phyloP scores from a whole-genome alignment of 2,113 vertebrate species.

The Lepus americanus region DNA sequence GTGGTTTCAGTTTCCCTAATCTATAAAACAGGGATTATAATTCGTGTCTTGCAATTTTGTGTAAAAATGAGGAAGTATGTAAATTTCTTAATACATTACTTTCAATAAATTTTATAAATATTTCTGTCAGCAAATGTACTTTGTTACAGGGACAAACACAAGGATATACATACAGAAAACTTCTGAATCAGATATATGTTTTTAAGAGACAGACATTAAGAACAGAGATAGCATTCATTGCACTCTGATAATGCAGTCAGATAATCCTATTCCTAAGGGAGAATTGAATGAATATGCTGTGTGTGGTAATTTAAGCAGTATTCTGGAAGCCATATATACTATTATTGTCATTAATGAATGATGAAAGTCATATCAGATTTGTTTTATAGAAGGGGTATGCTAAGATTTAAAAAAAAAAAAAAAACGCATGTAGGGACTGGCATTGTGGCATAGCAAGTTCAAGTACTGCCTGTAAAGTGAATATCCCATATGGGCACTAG shows the following conservation, averaged over 20 bases:
- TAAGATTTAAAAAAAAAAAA: neutral
- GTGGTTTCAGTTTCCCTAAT: neutral
- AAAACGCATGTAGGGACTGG: too few relatives aligned
- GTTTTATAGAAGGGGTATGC: neutral
- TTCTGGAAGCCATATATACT: neutral
- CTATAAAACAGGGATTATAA: neutral
- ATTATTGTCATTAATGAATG: neutral
- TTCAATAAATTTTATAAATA: neutral
- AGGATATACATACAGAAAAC: neutral
- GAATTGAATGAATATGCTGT: neutral
- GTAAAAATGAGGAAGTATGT: neutral
- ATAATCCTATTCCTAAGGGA: neutral
- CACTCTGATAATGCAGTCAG: neutral
- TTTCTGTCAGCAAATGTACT: neutral
- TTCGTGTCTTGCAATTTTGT: neutral
- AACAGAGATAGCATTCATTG: neutral
- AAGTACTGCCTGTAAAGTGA: too few relatives aligned
- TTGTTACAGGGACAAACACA: neutral
- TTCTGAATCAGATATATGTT: neutral
- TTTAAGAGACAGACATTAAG: neutral
- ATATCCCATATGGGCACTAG: too few relatives aligned
- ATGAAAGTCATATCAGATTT: neutral
- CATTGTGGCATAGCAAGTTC: too few relatives aligned
- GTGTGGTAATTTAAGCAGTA: neutral
- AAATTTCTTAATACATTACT: neutral